Evolutionary conservation across 2,113 vertebrate species (phyloP).

Genomic region (Ciconia maguari): DNA sequence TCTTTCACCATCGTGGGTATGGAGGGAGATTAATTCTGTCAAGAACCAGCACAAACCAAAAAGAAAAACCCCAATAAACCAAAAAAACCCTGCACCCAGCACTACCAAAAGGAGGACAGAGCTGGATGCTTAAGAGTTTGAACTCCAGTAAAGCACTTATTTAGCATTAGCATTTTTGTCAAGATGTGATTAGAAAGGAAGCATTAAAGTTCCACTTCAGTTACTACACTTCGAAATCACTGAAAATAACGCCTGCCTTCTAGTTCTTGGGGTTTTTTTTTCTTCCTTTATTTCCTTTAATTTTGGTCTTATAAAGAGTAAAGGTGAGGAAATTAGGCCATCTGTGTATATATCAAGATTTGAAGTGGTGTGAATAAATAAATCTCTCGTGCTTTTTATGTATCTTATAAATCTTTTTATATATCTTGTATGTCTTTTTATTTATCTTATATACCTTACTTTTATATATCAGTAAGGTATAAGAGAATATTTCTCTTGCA

Average conservation of each 20-base stretch:
- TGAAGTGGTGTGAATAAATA: neutral
- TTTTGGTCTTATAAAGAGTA: neutral
- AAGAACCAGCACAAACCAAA: neutral
- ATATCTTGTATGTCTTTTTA: no score
- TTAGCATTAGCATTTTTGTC: neutral
- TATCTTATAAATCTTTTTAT: neutral
- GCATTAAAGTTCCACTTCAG: neutral
- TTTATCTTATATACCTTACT: no score
- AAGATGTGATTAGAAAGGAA: neutral
- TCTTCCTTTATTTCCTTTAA: neutral
- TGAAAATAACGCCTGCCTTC: neutral
- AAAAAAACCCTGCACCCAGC: rapidly evolving
- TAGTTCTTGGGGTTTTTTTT: neutral
- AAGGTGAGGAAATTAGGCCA: neutral
- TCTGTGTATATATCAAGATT: neutral
- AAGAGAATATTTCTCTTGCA: neutral
- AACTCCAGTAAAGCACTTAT: neutral
- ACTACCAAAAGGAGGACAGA: neutral
- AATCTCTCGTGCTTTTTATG: neutral
- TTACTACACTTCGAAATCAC: neutral
- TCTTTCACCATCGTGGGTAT: neutral
- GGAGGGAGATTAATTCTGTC: neutral
- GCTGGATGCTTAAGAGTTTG: neutral
- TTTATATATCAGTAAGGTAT: neutral
- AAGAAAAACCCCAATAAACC: neutral